phyloP scores from a whole-genome alignment of 2,797 vertebrate species.

The Jordanella pulchra region DNA sequence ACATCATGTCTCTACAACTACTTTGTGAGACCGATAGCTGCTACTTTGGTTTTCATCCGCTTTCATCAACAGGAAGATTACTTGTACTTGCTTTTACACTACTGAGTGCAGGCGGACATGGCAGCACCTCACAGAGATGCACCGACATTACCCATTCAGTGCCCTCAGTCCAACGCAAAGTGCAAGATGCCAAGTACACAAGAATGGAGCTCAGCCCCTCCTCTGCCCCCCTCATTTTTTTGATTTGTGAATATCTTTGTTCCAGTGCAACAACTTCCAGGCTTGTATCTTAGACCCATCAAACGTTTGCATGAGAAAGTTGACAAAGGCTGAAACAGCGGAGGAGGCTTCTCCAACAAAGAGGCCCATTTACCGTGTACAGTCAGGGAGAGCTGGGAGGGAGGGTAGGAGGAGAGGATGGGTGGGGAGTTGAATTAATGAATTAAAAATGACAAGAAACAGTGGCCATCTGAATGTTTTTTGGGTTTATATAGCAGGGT shows the following conservation, averaged over 20 bases:
- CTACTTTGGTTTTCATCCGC: slow-evolving; percentile 17
- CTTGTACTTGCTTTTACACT: slow-evolving; percentile 33
- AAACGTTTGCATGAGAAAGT: slow-evolving; percentile 75
- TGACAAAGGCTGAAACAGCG: slow-evolving; percentile 79
- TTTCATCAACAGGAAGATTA: slow-evolving; percentile 42
- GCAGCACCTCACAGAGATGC: slow-evolving; percentile 66
- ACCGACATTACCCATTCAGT: slow-evolving; percentile 59
- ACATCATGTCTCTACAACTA: neutral
- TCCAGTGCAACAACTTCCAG: slow-evolving; percentile 65
- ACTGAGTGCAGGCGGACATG: slow-evolving; percentile 57
- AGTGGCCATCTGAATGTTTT: slow-evolving; percentile 61
- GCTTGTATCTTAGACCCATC: slow-evolving; percentile 75
- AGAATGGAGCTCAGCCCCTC: slow-evolving; percentile 22
- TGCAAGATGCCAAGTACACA: slow-evolving; percentile 40
- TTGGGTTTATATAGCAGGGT: slow-evolving; percentile 69
- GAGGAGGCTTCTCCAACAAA: slow-evolving; percentile 77
- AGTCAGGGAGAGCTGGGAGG: slow-evolving; percentile 59
- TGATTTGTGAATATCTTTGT: slow-evolving; percentile 68
- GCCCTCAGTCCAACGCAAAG: slow-evolving; percentile 46
- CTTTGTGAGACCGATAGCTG: slow-evolving; percentile 1
- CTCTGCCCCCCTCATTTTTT: slow-evolving; percentile 7
- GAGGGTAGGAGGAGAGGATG: slow-evolving; percentile 70
- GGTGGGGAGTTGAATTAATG: slow-evolving; percentile 80
- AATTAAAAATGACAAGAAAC: slow-evolving; percentile 79
- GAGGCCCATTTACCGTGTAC: slow-evolving; percentile 74